Conservation (phyloP, 2,888 invertebrate species). For the Trichogramma evanescens region DNA sequence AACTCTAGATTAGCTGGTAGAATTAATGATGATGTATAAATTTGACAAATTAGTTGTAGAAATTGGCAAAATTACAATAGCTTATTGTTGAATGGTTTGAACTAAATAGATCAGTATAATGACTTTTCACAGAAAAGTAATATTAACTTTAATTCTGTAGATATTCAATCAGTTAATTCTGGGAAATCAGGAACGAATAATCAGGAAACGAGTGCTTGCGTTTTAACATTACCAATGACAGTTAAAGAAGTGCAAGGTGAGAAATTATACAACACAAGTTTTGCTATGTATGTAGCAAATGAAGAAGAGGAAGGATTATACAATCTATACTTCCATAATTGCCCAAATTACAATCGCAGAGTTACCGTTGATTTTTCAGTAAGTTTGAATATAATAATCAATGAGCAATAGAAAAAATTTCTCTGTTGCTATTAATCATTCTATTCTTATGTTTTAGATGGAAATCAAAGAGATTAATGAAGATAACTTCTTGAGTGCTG, state of each 20-base stretch:
- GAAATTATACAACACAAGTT: conserved; percentile 61
- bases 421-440: too few relatives aligned
- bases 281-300: conserved; percentile 68
- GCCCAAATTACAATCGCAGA: conserved; percentile 60
- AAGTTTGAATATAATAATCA: conserved; percentile 36
- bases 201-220: conserved; percentile 13
- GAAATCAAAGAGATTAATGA: conserved; percentile 81
- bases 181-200: not conserved
- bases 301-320: conserved; percentile 84
- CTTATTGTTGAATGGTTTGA: conserved; percentile 2
- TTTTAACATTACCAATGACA: conserved; percentile 53
- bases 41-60: not conserved
- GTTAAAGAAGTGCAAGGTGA: conserved; percentile 50
- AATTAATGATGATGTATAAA: not conserved
- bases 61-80: not conserved
- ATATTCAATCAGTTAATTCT: conserved; percentile 3
- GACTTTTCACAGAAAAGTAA: conserved; percentile 26
- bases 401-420: too few relatives aligned
- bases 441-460: conserved; percentile 52
- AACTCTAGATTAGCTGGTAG: too few relatives aligned
- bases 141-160: conserved; percentile 21
- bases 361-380: conserved; percentile 66
- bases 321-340: conserved; percentile 91
- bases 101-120: conserved; percentile 22
- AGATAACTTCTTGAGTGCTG: conserved; percentile 85